phyloP scores from a whole-genome alignment of 2,797 vertebrate species.

The Falco naumanni region DNA sequence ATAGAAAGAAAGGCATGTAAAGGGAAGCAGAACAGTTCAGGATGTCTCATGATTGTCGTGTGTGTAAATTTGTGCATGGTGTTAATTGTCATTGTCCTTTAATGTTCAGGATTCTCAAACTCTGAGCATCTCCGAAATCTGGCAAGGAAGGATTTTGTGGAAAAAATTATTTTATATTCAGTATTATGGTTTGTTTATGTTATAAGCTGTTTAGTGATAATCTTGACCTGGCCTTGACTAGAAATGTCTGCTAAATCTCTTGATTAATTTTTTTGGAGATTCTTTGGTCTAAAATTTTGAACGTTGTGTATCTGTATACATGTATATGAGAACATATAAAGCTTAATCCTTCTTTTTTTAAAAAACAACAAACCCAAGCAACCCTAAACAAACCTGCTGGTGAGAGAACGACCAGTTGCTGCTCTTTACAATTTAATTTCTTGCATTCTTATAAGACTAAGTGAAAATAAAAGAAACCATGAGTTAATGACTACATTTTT shows the following conservation, averaged over 20 bases:
- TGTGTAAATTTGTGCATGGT: neutral
- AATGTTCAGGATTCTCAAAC: neutral
- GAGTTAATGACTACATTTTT: neutral
- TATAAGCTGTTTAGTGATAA: neutral
- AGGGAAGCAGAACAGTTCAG: neutral
- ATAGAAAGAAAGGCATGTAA: neutral
- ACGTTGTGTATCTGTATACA: neutral
- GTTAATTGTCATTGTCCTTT: neutral
- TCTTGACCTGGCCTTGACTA: neutral
- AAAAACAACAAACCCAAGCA: neutral
- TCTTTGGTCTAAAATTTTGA: neutral
- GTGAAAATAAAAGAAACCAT: slow-evolving; percentile 1
- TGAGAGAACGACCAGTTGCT: neutral
- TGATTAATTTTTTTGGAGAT: neutral
- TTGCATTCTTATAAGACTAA: neutral
- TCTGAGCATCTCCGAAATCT: neutral
- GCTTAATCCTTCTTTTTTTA: neutral
- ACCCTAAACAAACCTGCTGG: neutral
- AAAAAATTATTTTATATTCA: neutral
- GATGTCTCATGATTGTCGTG: neutral
- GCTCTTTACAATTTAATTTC: neutral
- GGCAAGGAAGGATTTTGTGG: neutral
- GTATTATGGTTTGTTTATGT: neutral
- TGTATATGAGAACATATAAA: neutral
- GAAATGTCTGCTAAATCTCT: neutral